phyloP scores from a whole-genome alignment of 2,797 vertebrate species.

The Macropus fuliginosus region DNA sequence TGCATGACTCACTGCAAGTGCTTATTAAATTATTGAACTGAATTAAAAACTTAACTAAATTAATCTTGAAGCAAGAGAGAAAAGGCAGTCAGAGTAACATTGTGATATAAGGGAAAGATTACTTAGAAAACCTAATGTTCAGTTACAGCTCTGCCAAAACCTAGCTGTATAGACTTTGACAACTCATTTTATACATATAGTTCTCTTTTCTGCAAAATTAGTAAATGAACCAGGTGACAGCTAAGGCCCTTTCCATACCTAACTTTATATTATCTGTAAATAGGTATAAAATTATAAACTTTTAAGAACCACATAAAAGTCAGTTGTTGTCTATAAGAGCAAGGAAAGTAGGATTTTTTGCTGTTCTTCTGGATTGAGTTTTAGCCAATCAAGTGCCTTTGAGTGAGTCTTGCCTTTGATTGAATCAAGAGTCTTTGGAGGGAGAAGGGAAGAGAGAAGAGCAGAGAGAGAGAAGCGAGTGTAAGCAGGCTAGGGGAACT shows the following conservation, averaged over 20 bases:
- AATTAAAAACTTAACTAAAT: background rate
- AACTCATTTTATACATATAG: background rate
- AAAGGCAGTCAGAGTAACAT: background rate
- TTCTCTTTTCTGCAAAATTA: conserved; percentile 20
- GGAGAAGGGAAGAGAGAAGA: no score
- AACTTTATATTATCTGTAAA: no score
- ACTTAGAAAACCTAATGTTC: background rate
- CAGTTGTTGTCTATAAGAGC: background rate
- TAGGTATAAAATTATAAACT: background rate
- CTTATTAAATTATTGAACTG: background rate
- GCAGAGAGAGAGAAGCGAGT: no score
- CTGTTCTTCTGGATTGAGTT: no score
- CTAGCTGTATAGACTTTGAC: background rate
- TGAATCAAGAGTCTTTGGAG: no score
- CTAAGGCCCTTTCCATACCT: background rate
- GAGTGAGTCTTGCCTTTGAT: no score
- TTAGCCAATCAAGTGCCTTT: no score
- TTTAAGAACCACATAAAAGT: background rate
- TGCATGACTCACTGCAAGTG: background rate
- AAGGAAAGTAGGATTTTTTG: no score
- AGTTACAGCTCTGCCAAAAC: background rate
- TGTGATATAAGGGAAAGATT: background rate
- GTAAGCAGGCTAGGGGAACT: no score
- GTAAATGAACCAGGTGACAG: background rate
- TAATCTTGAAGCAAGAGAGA: conserved; percentile 53